These are phyloP conservation scores for Colius striatus DNA, from an alignment of 2,113 vertebrate genomes.

Conservation along the genomic window DNA sequence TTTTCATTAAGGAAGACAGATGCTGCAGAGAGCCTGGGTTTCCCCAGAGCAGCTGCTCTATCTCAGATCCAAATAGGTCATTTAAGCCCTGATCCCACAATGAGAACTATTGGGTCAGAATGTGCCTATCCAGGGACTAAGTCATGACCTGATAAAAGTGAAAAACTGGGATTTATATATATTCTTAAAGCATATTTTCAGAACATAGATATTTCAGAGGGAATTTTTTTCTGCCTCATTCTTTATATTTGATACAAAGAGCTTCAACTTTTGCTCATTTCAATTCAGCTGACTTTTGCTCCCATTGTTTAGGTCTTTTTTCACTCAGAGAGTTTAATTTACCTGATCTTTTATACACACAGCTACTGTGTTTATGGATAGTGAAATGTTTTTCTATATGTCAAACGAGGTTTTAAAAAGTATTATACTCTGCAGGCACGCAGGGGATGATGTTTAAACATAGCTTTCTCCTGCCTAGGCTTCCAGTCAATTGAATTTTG, in stretches of 20 bases:
- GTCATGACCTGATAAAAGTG: constrained; percentile 52
- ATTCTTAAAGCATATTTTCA: constrained; percentile 17
- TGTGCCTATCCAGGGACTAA: constrained; percentile 43
- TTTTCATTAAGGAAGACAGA: constrained; percentile 61
- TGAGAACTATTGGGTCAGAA: constrained; percentile 50
- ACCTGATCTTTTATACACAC: constrained; percentile 53
- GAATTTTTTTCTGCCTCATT: neutral
- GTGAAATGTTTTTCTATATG: constrained; percentile 55
- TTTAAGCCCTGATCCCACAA: constrained; percentile 45
- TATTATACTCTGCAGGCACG: constrained; percentile 62
- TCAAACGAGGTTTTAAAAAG: constrained; percentile 67
- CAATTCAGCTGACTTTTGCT: constrained; percentile 22
- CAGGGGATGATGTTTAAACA: constrained; percentile 77
- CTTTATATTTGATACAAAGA: constrained; percentile 34
- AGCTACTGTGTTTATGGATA: constrained; percentile 56
- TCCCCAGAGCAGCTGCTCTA: constrained; percentile 56
- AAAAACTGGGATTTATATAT: constrained; percentile 16
- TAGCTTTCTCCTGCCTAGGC: constrained; percentile 64
- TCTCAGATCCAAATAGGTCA: constrained; percentile 60
- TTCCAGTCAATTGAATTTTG: constrained; percentile 66
- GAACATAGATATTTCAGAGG: constrained; percentile 55
- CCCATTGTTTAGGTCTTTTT: constrained; percentile 32
- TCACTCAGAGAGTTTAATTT: constrained; percentile 66
- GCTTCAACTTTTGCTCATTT: constrained; percentile 20
- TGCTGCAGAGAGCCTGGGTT: constrained; percentile 32